Evolutionary conservation across 2,888 invertebrate species (phyloP), one percentile per base, ranked within the genome.

Genomic region (Athrips mouffetella): DNA sequence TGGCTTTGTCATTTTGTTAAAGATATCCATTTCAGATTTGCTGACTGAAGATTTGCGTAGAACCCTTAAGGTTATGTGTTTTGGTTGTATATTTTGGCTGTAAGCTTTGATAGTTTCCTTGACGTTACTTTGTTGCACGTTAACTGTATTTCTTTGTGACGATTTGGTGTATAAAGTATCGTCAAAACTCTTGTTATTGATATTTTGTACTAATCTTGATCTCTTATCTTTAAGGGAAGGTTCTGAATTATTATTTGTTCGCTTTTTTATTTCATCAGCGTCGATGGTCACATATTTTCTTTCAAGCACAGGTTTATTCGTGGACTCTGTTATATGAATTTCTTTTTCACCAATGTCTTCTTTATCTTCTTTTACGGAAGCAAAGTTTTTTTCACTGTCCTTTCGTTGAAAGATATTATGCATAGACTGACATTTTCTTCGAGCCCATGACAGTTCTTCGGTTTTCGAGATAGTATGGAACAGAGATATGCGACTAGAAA

Each of bases 1-100:
- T 10, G 60, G 42, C 47, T 66, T 62, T 45, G 70, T 57, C n/a
- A 67, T 55, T 70, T 83, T 88, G 48, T 69, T 86, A 46, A 87
- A 88, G 58, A 88, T 82, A 49, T 88, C 88, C 86, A 83, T 85
- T 70, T 88, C 88, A 16, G 88, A 88, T 64, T 79, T 87, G 55
- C 88, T 88, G n/a, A 81, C 75, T 8, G 78, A 79, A 41, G 73
- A 72, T 60, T 73, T 81, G 3, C 31, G 30, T 21, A 44, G 8
- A 10, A 8, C 7, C 13, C 48, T 57, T 10, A 49, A 15, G 7
- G 7, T 37, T 21, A 15, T 35, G 29, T 21, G 44, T 46, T 39
- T 29, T n/a, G 25, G 27, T 2, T 18, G 16, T 21, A 16, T 21
- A 10, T 21, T 11, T 31, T 44, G 30, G 21, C 31, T 31, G 10